Base-by-base conservation (phyloP, 1,140 invertebrate genomes). In the Camponotus vicinus region DNA sequence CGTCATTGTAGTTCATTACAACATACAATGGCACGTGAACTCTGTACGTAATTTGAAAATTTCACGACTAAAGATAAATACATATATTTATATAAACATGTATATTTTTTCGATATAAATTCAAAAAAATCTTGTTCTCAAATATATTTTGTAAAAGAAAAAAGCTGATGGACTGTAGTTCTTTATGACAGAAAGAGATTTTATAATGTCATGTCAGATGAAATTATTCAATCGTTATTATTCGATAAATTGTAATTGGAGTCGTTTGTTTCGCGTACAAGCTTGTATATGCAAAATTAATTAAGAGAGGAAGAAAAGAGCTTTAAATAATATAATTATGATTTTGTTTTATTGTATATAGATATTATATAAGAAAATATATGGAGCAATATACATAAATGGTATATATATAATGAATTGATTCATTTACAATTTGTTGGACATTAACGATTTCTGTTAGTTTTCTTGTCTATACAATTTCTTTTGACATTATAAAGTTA, bases 111-210 rank as follows among this genome's bases (percentile, higher is more conserved):
- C 18, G 37, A 27, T 40, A 57, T 15, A 67, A 13, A 21, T 27
- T 37, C 18, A 0, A 45, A 6, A 18, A 45, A 18, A 45, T 13
- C 7, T 27, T 4, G n/a, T 66, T 52, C 4, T 52, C 15, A 18
- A 52, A 52, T 59, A 40, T 40, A 40, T 34, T 40, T n/a, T 32
- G 27, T 18, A n/a, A 8, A 61, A 61, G 18, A 52, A 79, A 75
- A 66, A 70, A 13, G 37, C 27, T 71, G 61, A 79, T 84, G 57
- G 79, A 73, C 32, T 57, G 69, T 15, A 13, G 27, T 15, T 52
- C 85, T 85, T 92, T 91, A 92, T 92, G 79, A 92, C 87, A 92
- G 86, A 27, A 27, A 27, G 27, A 27, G 27, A 80, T 71, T 92
- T 92, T 91, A 92, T 88, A 85, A 86, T 84, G 80, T 86, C 86